Conservation (phyloP, 1,140 invertebrate species). For the Zaprionus taronus region DNA sequence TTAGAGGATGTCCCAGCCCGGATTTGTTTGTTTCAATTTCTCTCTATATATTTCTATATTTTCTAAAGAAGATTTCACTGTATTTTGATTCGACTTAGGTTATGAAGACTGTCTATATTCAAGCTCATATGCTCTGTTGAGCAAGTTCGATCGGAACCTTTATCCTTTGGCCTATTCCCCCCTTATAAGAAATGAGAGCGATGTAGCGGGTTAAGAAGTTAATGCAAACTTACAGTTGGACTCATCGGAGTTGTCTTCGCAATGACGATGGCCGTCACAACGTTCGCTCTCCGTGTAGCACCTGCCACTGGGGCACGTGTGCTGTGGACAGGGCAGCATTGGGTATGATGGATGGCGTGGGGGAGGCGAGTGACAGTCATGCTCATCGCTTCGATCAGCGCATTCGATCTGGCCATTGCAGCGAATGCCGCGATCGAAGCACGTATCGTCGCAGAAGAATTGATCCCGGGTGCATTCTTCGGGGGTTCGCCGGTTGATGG, state of each 20-base stretch:
- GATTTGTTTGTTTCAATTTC: background rate
- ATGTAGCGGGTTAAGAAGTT: slow-evolving; percentile 3
- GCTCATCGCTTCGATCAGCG: slow-evolving; percentile 85
- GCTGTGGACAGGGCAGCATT: slow-evolving; percentile 66
- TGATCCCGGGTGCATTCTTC: slow-evolving; percentile 84
- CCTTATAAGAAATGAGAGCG: slow-evolving; percentile 10
- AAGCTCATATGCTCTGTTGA: too few species aligned
- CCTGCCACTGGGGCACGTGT: slow-evolving; percentile 74
- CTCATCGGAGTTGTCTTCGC: slow-evolving; percentile 87
- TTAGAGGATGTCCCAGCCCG: background rate
- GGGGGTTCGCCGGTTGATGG: slow-evolving; percentile 65
- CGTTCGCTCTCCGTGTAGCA: slow-evolving; percentile 78
- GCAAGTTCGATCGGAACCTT: too few species aligned
- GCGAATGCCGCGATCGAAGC: slow-evolving; percentile 83
- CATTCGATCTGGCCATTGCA: slow-evolving; percentile 86
- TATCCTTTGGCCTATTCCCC: background rate
- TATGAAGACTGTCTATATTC: too few species aligned
- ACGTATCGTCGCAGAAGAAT: slow-evolving; percentile 85
- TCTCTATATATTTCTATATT: too few species aligned
- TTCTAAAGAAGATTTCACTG: too few species aligned
- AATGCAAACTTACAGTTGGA: slow-evolving; percentile 86
- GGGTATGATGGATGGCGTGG: slow-evolving; percentile 32
- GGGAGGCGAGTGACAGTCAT: slow-evolving; percentile 57
- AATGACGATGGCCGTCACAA: slow-evolving; percentile 87
- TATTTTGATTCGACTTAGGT: too few species aligned